Evolutionary conservation across 2,797 vertebrate genomes (phyloP).

Genomic region (Chaetophractus vellerosus): DNA sequence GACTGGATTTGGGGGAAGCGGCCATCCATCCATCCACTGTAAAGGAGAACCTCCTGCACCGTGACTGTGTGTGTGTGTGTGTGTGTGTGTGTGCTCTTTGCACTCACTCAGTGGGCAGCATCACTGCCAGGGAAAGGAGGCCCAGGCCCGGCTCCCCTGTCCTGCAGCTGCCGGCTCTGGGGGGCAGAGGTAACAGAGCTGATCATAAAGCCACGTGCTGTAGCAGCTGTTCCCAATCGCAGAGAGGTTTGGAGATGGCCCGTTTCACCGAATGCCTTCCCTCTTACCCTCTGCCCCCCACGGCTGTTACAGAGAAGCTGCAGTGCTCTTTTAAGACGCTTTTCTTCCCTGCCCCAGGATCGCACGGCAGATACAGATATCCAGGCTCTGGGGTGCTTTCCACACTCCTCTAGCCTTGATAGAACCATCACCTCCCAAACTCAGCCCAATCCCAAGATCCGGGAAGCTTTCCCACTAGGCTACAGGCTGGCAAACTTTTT

Average conservation of each 20-base stretch:
- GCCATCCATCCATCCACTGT: neutral
- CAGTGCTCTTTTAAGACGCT: neutral
- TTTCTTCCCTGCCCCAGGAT: neutral
- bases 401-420: neutral
- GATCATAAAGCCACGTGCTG: constrained; percentile 23
- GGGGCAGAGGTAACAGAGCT: neutral
- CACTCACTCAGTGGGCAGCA: neutral
- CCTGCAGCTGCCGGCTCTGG: neutral
- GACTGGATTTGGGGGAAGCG: constrained; percentile 68
- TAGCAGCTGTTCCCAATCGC: constrained; percentile 9
- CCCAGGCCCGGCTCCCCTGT: neutral
- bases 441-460: neutral
- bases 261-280: constrained; percentile 54
- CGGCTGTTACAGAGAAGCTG: neutral
- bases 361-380: neutral
- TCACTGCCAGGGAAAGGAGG: neutral
- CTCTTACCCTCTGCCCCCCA: constrained; percentile 59
- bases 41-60: neutral
- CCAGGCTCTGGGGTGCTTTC: neutral
- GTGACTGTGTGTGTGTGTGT: too few relatives aligned
- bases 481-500: neutral
- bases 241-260: constrained; percentile 31
- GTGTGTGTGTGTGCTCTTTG: neutral
- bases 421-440: neutral
- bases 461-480: neutral